phyloP scores from a whole-genome alignment of 1,140 invertebrate genomes.

The Drosophila hydei region DNA sequence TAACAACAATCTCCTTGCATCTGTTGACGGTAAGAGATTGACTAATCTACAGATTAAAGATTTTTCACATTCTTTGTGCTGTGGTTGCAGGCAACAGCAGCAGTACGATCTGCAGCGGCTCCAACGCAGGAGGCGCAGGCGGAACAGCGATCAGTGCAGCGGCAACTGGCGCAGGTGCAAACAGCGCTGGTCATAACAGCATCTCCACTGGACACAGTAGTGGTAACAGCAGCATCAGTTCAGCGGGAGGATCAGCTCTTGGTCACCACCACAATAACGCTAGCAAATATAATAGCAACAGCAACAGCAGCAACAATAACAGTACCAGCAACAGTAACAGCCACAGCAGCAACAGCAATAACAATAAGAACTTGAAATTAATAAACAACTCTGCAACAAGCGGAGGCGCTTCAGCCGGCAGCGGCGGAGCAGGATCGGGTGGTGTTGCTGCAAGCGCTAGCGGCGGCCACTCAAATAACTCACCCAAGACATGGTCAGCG shows the following conservation, averaged over 20 bases:
- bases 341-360: constrained; percentile 31
- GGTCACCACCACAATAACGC: constrained; percentile 50
- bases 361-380: constrained; percentile 72
- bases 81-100: constrained; percentile 37
- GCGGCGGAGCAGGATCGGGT: constrained; percentile 25
- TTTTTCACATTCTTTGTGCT: not conserved
- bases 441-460: constrained; percentile 8
- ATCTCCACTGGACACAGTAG: constrained; percentile 23
- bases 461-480: constrained; percentile 58
- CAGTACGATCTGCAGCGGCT: constrained; percentile 36
- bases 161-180: constrained; percentile 31
- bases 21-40: constrained; percentile 72
- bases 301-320: constrained; percentile 40
- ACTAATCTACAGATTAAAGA: not conserved
- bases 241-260: constrained; percentile 12
- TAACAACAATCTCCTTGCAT: constrained; percentile 71
- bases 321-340: constrained; percentile 26
- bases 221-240: constrained; percentile 29
- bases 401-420: constrained; percentile 20
- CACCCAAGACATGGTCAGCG: constrained; percentile 83
- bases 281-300: constrained; percentile 42
- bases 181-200: constrained; percentile 46
- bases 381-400: constrained; percentile 69
- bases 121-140: constrained; percentile 24
- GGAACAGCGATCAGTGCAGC: constrained; percentile 40